Evolutionary conservation across 2,113 vertebrate genomes (phyloP).

Genomic region (Hippocampus abdominalis): DNA sequence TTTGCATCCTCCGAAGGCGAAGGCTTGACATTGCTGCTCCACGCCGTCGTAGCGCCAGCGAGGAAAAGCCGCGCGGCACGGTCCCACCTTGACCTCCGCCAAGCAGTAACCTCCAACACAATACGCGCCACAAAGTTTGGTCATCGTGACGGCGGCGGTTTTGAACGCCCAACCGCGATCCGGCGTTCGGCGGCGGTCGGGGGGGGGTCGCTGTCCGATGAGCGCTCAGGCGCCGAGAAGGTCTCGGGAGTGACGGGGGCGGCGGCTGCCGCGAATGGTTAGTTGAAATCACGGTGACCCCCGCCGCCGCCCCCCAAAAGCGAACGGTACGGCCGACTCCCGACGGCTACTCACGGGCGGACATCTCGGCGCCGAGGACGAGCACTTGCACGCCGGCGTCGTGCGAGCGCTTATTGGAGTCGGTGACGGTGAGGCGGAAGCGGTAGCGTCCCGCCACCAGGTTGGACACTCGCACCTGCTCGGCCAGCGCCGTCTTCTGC

Average conservation of each 20-base stretch:
- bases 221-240: too few relatives aligned
- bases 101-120: constrained; percentile 77
- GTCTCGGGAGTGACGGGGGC: too few relatives aligned
- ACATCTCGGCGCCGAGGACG: constrained; percentile 76
- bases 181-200: too few relatives aligned
- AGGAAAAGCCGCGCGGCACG: constrained; percentile 82
- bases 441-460: constrained; percentile 74
- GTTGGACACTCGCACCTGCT: constrained; percentile 75
- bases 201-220: too few relatives aligned
- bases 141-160: too few relatives aligned
- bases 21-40: constrained; percentile 69
- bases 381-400: constrained; percentile 67
- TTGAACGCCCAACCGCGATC: too few relatives aligned
- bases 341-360: constrained; percentile 72
- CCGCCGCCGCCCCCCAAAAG: too few relatives aligned
- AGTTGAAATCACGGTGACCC: too few relatives aligned
- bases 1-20: constrained; percentile 85
- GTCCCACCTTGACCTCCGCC: constrained; percentile 77
- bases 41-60: constrained; percentile 83
- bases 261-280: too few relatives aligned
- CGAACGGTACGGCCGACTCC: too few relatives aligned
- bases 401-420: constrained; percentile 66
- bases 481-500: constrained; percentile 65
- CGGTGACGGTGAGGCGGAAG: constrained; percentile 76
- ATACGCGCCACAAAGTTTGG: not conserved